A percentile compares a stretch with the other conserved stretches of the same genome.
phyloP scores from a whole-genome alignment of 1,140 invertebrate species.

The Zaprionus davidi region DNA sequence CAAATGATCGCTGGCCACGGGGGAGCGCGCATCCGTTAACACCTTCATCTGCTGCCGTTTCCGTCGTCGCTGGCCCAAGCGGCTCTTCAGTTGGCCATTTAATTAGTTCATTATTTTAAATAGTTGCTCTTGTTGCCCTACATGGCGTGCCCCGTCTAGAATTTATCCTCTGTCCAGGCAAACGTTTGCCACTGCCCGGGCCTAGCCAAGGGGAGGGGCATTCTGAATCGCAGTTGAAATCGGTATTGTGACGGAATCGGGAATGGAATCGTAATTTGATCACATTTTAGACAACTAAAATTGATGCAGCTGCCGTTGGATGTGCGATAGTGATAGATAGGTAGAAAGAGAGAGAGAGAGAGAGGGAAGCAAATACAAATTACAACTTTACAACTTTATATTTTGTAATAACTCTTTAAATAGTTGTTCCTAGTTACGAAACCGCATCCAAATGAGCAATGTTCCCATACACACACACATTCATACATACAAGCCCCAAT shows the following conservation, averaged over 20 bases:
- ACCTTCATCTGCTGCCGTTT: slow-evolving; percentile 32
- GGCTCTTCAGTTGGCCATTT: slow-evolving; percentile 1
- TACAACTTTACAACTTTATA: slow-evolving; percentile 12
- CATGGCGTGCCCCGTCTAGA: slow-evolving; percentile 1
- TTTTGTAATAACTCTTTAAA: slow-evolving; percentile 35
- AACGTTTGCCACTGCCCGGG: neutral
- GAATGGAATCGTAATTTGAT: neutral
- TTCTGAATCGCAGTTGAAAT: neutral
- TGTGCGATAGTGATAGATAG: neutral
- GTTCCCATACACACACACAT: slow-evolving; percentile 15
- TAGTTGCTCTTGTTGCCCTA: neutral
- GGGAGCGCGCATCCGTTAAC: slow-evolving; percentile 2
- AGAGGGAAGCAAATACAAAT: neutral
- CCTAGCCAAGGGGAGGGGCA: neutral
- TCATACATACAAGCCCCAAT: neutral
- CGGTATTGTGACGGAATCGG: neutral
- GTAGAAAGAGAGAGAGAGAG: neutral
- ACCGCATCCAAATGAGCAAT: slow-evolving; percentile 15
- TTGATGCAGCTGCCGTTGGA: neutral
- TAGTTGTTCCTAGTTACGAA: slow-evolving; percentile 45
- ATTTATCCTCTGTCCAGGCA: neutral
- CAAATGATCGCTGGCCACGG: slow-evolving; percentile 57
- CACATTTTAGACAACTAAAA: neutral
- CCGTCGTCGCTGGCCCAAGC: neutral
- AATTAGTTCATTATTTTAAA: slow-evolving; percentile 1